phyloP scores from a whole-genome alignment of 37 sponge, comb jelly and placozoan species.

The Aplysina aerophoba region DNA sequence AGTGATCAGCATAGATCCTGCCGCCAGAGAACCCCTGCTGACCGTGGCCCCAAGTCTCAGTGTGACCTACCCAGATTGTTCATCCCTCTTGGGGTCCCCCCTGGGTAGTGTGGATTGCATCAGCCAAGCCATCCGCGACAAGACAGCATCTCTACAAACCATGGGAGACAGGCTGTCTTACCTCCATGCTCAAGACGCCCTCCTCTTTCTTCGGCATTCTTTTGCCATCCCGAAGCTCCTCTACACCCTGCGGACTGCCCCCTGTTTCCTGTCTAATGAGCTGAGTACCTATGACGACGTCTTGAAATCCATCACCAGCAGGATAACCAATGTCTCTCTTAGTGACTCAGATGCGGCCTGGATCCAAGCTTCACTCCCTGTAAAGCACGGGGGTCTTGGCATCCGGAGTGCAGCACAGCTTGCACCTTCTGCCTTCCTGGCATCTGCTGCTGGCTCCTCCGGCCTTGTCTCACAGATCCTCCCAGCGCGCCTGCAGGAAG shows the following conservation, averaged over 20 bases:
- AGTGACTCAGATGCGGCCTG: background rate
- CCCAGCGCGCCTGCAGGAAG: slow-evolving; percentile 9
- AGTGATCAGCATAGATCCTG: background rate
- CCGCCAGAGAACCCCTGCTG: background rate
- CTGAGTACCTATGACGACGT: background rate
- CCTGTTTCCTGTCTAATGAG: background rate
- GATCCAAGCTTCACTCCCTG: slow-evolving; percentile 13
- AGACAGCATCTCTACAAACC: background rate
- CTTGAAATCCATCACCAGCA: background rate
- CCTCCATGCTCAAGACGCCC: slow-evolving; percentile 10
- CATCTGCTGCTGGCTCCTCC: slow-evolving; percentile 48
- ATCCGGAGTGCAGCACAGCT: slow-evolving; percentile 8
- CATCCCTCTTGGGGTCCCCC: background rate
- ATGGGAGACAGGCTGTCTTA: background rate
- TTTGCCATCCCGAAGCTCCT: slow-evolving; percentile 8
- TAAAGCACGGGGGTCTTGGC: slow-evolving; percentile 6
- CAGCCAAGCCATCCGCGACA: background rate
- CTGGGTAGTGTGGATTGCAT: background rate
- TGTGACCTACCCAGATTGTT: background rate
- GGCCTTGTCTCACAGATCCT: too few relatives aligned
- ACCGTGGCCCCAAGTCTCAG: background rate
- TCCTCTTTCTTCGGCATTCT: slow-evolving; percentile 7
- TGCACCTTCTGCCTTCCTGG: slow-evolving; percentile 46
- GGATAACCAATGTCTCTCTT: background rate
- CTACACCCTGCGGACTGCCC: slow-evolving; percentile 24